Evolutionary conservation across 2,888 invertebrate genomes (phyloP).

Genomic region (Leptothorax acervorum): DNA sequence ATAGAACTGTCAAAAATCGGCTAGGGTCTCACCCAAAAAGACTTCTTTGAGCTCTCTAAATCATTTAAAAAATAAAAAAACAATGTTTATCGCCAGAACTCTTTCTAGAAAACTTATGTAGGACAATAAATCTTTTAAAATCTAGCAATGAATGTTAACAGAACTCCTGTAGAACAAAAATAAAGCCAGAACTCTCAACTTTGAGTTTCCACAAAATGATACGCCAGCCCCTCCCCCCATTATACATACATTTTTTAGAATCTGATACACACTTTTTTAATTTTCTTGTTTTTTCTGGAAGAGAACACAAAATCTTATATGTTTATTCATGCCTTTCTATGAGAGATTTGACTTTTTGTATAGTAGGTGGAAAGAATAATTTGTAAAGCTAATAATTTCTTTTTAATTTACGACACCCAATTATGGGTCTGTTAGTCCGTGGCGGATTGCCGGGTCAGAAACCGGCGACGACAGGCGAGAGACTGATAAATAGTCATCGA

Average conservation of each 20-base stretch:
- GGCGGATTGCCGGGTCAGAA: slow-evolving; percentile 19
- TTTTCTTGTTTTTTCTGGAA: neutral
- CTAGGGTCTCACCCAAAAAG: too few relatives aligned
- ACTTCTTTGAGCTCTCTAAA: too few relatives aligned
- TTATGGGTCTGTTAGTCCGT: slow-evolving; percentile 12
- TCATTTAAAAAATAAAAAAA: too few relatives aligned
- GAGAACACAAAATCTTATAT: neutral
- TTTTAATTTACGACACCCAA: slow-evolving; percentile 7
- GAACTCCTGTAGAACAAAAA: too few relatives aligned
- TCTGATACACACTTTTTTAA: neutral
- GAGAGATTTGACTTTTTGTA: neutral
- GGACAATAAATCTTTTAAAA: too few relatives aligned
- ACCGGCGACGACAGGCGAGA: slow-evolving; percentile 16
- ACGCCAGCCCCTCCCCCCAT: too few relatives aligned
- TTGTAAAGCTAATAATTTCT: neutral
- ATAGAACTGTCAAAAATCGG: too few relatives aligned
- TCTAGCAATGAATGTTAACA: too few relatives aligned
- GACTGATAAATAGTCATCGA: slow-evolving; percentile 56
- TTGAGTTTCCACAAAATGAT: too few relatives aligned
- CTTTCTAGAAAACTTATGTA: too few relatives aligned
- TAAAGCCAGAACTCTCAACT: too few relatives aligned
- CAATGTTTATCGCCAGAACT: too few relatives aligned
- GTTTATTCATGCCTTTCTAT: neutral
- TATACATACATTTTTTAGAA: neutral
- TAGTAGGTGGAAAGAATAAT: neutral